Percentiles rank a stretch among this genome's conserved stretches.
phyloP scores from a whole-genome alignment of 2,797 vertebrate species.

The Iguana delicatissima region DNA sequence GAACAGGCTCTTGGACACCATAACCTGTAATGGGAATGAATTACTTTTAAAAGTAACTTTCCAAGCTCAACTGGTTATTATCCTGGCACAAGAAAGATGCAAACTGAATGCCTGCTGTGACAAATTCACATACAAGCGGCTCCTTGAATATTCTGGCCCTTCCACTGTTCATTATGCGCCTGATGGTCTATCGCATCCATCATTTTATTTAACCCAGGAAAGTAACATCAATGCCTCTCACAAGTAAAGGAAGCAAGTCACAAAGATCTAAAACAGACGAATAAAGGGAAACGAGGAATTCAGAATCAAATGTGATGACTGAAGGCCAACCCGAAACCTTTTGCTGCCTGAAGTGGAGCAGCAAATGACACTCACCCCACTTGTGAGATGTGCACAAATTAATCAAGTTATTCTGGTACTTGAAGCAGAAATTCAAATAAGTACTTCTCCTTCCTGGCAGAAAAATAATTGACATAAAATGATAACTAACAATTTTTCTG shows the following conservation, averaged over 20 bases:
- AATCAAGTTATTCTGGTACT: background rate
- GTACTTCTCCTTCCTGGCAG: background rate
- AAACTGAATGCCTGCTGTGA: background rate
- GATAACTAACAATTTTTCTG: background rate
- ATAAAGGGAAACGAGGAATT: background rate
- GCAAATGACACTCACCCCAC: background rate
- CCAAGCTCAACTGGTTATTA: no score
- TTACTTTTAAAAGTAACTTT: no score
- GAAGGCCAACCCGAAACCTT: background rate
- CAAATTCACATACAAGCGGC: background rate
- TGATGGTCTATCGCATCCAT: background rate
- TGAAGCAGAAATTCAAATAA: background rate
- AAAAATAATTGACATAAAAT: background rate
- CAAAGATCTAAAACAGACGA: conserved; percentile 6
- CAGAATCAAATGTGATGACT: conserved; percentile 48
- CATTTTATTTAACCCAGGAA: conserved; percentile 10
- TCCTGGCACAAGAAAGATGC: background rate
- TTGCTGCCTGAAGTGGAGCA: background rate
- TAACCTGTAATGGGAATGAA: no score
- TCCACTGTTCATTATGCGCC: background rate
- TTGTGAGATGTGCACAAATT: background rate
- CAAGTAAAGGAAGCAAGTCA: background rate
- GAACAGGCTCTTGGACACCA: no score
- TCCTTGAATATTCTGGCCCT: background rate
- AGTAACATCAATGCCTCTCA: background rate